phyloP scores from a whole-genome alignment of 2,888 invertebrate species.

The Aporophyla nigra region DNA sequence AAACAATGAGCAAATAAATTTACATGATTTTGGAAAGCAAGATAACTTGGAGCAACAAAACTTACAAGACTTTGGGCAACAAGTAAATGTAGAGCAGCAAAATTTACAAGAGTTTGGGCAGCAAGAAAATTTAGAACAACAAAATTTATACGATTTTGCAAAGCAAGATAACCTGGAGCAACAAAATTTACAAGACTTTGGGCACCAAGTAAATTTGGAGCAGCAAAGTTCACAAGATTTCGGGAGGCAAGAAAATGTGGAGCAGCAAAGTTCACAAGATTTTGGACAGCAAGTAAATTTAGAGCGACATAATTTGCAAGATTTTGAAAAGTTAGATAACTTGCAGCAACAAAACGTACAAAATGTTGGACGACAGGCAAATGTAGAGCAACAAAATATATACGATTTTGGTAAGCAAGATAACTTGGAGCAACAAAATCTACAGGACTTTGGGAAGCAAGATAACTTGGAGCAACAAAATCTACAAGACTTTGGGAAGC shows the following conservation, averaged over 20 bases:
- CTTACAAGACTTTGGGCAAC: conserved; percentile 20
- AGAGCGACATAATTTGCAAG: conserved; percentile 45
- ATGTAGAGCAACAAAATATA: conserved; percentile 20
- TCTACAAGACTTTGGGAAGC: conserved; percentile 33
- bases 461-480: conserved; percentile 58
- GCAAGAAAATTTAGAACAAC: conserved; percentile 11
- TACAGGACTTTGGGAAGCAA: conserved; percentile 46
- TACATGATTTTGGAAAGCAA: conserved; percentile 56
- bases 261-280: conserved; percentile 26
- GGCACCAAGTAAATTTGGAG: conserved; percentile 15
- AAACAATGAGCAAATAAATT: conserved; percentile 41
- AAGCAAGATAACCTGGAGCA: neutral
- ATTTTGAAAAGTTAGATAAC: conserved; percentile 50
- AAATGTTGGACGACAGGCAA: conserved; percentile 7
- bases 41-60: conserved; percentile 41
- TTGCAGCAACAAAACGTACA: conserved; percentile 58
- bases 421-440: conserved; percentile 40
- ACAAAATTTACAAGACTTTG: conserved; percentile 27
- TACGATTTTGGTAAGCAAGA: conserved; percentile 2
- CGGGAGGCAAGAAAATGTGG: neutral
- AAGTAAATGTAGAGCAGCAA: conserved; percentile 15
- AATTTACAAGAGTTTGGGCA: conserved; percentile 16
- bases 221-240: conserved; percentile 34
- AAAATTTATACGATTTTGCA: conserved; percentile 3
- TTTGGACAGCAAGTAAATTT: conserved; percentile 6